Percentiles rank a stretch among this genome's conserved stretches.
phyloP scores from a whole-genome alignment of 2,888 invertebrate genomes.

The Zootermopsis nevadensis region DNA sequence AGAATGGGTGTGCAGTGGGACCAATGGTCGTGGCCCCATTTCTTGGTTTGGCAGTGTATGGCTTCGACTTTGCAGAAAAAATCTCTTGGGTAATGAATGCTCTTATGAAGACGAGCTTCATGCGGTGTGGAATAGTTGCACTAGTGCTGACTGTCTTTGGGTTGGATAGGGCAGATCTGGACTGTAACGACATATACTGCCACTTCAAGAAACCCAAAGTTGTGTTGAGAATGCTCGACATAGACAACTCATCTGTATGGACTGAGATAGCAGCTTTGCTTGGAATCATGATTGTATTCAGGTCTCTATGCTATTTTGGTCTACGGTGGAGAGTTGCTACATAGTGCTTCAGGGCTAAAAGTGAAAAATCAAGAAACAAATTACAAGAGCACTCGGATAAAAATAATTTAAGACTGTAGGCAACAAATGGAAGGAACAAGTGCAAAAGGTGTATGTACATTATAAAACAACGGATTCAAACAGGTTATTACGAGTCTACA shows the following conservation, averaged over 20 bases:
- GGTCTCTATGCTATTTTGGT: slow-evolving; percentile 69
- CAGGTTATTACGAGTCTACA: no score
- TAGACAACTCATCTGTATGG: slow-evolving; percentile 69
- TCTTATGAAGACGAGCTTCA: slow-evolving; percentile 74
- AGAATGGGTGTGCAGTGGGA: slow-evolving; percentile 78
- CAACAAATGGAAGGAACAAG: no score
- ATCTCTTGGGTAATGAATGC: slow-evolving; percentile 72
- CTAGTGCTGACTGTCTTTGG: slow-evolving; percentile 74
- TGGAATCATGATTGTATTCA: slow-evolving; percentile 68
- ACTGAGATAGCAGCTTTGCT: slow-evolving; percentile 68
- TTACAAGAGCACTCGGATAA: no score
- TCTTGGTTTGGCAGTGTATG: slow-evolving; percentile 75
- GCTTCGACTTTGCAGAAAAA: slow-evolving; percentile 75
- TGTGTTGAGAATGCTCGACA: slow-evolving; percentile 70
- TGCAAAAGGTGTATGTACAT: no score
- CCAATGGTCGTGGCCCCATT: slow-evolving; percentile 74
- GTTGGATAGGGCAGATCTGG: slow-evolving; percentile 68
- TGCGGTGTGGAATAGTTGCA: slow-evolving; percentile 74
- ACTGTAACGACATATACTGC: slow-evolving; percentile 72
- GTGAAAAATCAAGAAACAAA: no score
- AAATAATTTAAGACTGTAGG: no score
- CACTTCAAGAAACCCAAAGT: slow-evolving; percentile 71
- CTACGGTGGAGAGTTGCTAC: slow-evolving; percentile 68
- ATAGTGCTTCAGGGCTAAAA: slow-evolving; percentile 57
- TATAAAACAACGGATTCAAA: no score